These are phyloP conservation scores for Anguilla rostrata DNA, from an alignment of 2,113 vertebrate genomes.

Conservation along the genomic window DNA sequence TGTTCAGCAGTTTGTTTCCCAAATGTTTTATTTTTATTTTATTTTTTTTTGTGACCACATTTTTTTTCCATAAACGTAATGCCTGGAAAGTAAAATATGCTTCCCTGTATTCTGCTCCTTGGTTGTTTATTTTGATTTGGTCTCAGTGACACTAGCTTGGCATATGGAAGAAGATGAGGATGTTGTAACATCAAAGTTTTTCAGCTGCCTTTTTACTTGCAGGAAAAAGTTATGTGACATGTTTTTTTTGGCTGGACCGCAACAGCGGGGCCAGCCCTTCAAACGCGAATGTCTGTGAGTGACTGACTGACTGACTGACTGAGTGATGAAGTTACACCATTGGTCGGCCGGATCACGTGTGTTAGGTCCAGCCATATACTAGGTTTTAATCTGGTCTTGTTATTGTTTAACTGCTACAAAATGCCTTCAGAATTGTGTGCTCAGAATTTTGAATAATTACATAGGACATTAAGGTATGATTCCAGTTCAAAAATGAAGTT, in stretches of 20 bases:
- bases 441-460: background rate
- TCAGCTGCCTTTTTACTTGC: background rate
- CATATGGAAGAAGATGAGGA: background rate
- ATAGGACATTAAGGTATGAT: background rate
- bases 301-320: no score
- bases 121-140: background rate
- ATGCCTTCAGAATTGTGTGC: background rate
- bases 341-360: no score
- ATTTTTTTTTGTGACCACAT: background rate
- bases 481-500: background rate
- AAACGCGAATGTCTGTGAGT: no score
- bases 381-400: no score
- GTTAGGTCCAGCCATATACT: no score
- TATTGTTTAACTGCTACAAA: background rate
- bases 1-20: background rate
- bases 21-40: no score
- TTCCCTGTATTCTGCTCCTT: background rate
- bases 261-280: no score
- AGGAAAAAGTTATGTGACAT: background rate
- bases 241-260: background rate
- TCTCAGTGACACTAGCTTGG: background rate
- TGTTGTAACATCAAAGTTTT: background rate
- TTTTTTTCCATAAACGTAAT: background rate
- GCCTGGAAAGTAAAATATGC: background rate
- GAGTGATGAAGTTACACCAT: no score